Evolutionary conservation across 2,797 vertebrate genomes (phyloP).

Genomic region (Ciconia nigra): DNA sequence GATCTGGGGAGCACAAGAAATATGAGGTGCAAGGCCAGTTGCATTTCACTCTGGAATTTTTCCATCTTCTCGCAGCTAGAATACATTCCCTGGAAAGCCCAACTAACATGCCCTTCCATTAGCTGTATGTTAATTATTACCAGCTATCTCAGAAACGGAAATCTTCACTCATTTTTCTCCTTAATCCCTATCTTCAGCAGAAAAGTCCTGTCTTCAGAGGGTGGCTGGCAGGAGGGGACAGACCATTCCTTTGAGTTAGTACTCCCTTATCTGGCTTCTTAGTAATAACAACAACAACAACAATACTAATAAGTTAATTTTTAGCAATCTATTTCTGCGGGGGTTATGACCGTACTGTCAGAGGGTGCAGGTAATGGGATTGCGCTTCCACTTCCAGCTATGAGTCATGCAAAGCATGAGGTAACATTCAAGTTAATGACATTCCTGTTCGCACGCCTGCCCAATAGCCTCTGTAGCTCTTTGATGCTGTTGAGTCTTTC

Average conservation of each 20-base stretch:
- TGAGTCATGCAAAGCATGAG: background rate
- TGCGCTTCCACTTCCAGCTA: background rate
- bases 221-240: background rate
- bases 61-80: conserved; percentile 27
- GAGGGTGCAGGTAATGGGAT: background rate
- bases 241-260: background rate
- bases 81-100: conserved; percentile 27
- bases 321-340: background rate
- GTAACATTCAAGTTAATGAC: background rate
- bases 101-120: conserved; percentile 36
- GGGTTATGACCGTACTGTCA: background rate
- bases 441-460: background rate
- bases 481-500: background rate
- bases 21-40: conserved; percentile 60
- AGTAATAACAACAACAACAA: background rate
- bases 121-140: conserved; percentile 46
- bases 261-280: background rate
- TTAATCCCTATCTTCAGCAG: conserved; percentile 24
- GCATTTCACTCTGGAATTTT: conserved; percentile 52
- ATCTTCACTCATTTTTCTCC: conserved; percentile 35
- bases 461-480: background rate
- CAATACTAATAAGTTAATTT: conserved; percentile 4
- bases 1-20: conserved; percentile 42
- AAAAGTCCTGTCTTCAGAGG: background rate
- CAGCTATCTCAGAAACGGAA: conserved; percentile 51